A percentile compares a stretch with the other conserved stretches of the same genome.
Conservation (phyloP, 2,113 vertebrate genomes). For the Cyrtonyx montezumae region DNA sequence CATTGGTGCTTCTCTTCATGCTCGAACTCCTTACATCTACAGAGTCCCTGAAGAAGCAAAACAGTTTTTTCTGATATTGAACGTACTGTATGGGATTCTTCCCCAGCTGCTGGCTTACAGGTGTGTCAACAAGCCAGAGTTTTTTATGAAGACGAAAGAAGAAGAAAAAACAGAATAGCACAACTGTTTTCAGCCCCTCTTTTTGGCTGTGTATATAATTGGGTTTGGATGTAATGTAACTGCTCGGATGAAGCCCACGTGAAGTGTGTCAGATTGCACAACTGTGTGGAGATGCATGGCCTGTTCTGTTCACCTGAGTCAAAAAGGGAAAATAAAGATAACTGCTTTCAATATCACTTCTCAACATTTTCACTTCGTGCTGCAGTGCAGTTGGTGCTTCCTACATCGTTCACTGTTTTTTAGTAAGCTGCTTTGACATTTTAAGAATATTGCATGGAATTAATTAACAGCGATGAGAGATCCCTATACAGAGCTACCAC, state of each 20-base stretch:
- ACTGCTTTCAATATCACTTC: slow-evolving; percentile 44
- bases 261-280: background rate
- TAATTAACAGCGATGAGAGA: slow-evolving; percentile 18
- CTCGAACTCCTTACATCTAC: slow-evolving; percentile 92
- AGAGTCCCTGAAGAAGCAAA: slow-evolving; percentile 89
- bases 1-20: slow-evolving; percentile 93
- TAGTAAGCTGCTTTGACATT: slow-evolving; percentile 11
- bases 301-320: slow-evolving; percentile 23
- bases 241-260: background rate
- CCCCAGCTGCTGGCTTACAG: slow-evolving; percentile 92
- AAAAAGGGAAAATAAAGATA: slow-evolving; percentile 64
- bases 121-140: slow-evolving; percentile 86
- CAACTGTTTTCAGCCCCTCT: background rate
- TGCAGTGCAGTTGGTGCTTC: background rate
- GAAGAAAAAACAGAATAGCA: slow-evolving; percentile 78
- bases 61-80: slow-evolving; percentile 84
- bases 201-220: background rate
- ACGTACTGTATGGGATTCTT: slow-evolving; percentile 86
- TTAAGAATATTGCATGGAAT: slow-evolving; percentile 43
- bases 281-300: slow-evolving; percentile 11
- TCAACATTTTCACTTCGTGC: slow-evolving; percentile 22
- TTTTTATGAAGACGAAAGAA: slow-evolving; percentile 83
- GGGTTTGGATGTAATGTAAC: background rate
- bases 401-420: background rate
- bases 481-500: background rate